These are phyloP conservation scores for Lepidotrigona ventralis DNA, from an alignment of 1,140 invertebrate species.

Conservation along the genomic window DNA sequence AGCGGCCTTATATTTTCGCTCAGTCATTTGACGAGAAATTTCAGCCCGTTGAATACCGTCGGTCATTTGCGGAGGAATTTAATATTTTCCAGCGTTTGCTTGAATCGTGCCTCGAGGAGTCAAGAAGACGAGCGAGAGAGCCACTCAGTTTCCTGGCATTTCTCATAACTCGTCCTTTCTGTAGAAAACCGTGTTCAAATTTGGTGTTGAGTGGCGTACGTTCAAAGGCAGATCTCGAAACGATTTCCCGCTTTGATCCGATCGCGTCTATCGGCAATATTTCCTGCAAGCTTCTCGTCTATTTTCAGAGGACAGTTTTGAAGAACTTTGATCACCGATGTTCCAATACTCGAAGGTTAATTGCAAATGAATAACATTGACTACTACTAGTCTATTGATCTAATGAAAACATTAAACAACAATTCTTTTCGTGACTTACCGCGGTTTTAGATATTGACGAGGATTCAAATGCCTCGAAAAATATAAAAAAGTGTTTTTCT, in stretches of 20 bases:
- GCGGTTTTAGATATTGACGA: too few species aligned
- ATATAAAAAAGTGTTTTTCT: too few species aligned
- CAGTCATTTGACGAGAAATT: not conserved
- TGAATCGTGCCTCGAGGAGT: not conserved
- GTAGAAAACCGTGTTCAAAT: not conserved
- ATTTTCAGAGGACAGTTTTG: too few species aligned
- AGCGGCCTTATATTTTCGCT: not conserved
- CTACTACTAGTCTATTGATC: too few species aligned
- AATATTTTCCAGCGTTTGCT: not conserved
- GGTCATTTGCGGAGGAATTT: not conserved
- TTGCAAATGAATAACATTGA: too few species aligned
- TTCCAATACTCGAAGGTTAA: too few species aligned
- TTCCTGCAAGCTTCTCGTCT: not conserved
- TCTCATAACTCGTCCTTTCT: not conserved
- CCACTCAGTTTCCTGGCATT: not conserved
- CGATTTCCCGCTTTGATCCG: not conserved
- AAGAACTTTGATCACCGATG: too few species aligned
- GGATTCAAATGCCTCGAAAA: too few species aligned
- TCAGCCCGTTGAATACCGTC: not conserved
- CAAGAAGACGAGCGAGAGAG: not conserved
- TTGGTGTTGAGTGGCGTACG: accelerated
- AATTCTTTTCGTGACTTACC: too few species aligned
- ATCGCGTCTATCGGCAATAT: not conserved
- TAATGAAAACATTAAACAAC: too few species aligned
- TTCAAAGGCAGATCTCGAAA: not conserved